Evolutionary conservation across 2,888 invertebrate species (phyloP).

Genomic region (Oxytorus armatus): DNA sequence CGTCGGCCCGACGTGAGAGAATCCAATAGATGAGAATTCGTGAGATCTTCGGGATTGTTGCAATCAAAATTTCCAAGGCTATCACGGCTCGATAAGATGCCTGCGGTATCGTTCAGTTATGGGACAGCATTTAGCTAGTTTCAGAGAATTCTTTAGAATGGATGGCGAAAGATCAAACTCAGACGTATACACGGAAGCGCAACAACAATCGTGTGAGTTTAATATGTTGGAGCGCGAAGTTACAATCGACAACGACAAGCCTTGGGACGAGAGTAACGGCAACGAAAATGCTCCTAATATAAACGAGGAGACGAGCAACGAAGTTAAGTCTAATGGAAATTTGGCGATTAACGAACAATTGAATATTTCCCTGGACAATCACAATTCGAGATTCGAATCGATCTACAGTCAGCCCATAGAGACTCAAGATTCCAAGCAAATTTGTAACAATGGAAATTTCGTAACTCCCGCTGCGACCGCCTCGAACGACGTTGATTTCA

Average conservation of each 20-base stretch:
- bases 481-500: constrained; percentile 71
- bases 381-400: constrained; percentile 83
- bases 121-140: constrained; percentile 84
- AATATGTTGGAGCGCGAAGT: constrained; percentile 75
- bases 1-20: neutral
- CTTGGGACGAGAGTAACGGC: constrained; percentile 77
- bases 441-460: constrained; percentile 81
- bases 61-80: neutral
- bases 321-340: constrained; percentile 77
- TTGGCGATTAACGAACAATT: constrained; percentile 77
- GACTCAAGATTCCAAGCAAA: constrained; percentile 78
- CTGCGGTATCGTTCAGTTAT: constrained; percentile 80
- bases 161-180: constrained; percentile 77
- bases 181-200: constrained; percentile 75
- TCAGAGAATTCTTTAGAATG: constrained; percentile 83
- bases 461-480: constrained; percentile 59
- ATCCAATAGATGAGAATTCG: constrained; percentile 2
- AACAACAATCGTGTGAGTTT: constrained; percentile 71
- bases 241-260: constrained; percentile 70
- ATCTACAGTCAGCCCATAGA: constrained; percentile 82
- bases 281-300: constrained; percentile 75
- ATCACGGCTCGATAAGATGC: constrained; percentile 77
- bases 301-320: constrained; percentile 75
- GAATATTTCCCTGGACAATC: constrained; percentile 81
- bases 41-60: neutral